Base-by-base conservation (phyloP, 2,113 vertebrate species). In the Regulus satrapa region DNA sequence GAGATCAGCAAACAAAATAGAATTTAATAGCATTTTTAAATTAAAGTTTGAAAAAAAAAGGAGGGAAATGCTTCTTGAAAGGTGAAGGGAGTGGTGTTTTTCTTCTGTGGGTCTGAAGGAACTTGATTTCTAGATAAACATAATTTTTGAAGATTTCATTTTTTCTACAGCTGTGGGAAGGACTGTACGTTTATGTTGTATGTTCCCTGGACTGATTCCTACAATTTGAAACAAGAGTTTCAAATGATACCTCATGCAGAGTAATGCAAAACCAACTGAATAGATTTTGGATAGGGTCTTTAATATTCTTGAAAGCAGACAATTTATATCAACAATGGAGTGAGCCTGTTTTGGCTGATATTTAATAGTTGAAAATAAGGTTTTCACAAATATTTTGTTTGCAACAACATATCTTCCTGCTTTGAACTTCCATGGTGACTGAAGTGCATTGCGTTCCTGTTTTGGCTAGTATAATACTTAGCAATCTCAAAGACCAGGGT, bases 321-420 rank as follows among this genome's bases (percentile, higher is more conserved):
- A 94, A 91, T 79, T 94, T 93, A 46, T 29, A 64, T 83, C 71
- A 88, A 90, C 80, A 95, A 84, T 84, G 10, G 49, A 93, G 20
- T 36, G 40, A 92, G 40, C 11, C 71, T 88, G 13, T 63, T 91
- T 73, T 62, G 71, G 41, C 45, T 76, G 85, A 80, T 92, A 69
- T 85, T 92, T 95, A 38, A 43, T 59, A 62, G 21, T 43, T 93
- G 54, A 67, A 92, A 94, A 88, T 90, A 66, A 76, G 8, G 20
- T 62, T 67, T 92, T 92, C 29, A 69, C 29, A 73, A 88, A 73
- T 92, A 88, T 66, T 95, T 88, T 82, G 5, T 90, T 93, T 93
- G 43, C 51, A 62, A 43, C 34, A 77, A 29, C 58, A 5, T 80
- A 34, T 83, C 38, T 85, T 11, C 32, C 46, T 8, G 1, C 28